phyloP scores from a whole-genome alignment of 2,797 vertebrate species.

The Ibycter americanus region DNA sequence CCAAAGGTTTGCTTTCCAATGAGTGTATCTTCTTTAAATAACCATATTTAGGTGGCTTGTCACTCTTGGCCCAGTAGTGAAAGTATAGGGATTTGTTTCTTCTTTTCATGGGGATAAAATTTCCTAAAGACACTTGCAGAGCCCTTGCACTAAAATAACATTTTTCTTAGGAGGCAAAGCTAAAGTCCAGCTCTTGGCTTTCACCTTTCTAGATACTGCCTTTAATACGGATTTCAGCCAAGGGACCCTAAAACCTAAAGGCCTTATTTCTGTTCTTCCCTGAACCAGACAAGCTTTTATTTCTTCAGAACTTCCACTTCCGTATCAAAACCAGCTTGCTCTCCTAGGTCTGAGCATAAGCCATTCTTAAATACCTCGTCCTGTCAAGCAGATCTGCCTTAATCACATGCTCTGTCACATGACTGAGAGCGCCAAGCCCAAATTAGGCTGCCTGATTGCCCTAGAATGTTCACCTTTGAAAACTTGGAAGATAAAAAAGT shows the following conservation, averaged over 20 bases:
- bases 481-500: not conserved
- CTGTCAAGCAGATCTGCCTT: not conserved
- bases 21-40: not conserved
- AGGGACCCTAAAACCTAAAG: not conserved
- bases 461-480: not conserved
- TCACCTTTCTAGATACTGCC: not conserved
- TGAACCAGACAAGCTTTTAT: not conserved
- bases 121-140: not conserved
- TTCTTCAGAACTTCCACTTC: not conserved
- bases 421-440: not conserved
- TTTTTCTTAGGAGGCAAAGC: not conserved
- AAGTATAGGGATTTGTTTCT: not conserved
- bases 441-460: not conserved
- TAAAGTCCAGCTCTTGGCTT: not conserved
- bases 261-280: not conserved
- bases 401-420: not conserved
- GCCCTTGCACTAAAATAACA: not conserved
- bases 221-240: not conserved
- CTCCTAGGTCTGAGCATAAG: not conserved
- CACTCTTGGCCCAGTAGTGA: not conserved
- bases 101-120: not conserved
- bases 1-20: not conserved
- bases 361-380: not conserved
- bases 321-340: not conserved
- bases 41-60: not conserved